These are phyloP conservation scores for Mythimna loreyi DNA, from an alignment of 2,888 invertebrate genomes.

Conservation along the genomic window DNA sequence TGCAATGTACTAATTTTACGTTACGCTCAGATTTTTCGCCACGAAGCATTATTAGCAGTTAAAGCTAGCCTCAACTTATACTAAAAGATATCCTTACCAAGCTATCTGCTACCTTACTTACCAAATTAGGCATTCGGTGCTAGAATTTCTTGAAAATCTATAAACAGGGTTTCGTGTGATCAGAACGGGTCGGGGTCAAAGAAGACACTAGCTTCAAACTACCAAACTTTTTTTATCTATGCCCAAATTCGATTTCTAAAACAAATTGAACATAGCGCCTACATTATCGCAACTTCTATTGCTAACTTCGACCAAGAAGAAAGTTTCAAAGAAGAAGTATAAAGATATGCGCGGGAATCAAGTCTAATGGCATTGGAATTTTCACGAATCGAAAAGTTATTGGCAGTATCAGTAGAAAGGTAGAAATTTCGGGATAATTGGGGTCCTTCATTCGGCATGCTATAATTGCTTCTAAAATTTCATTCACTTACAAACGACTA, in stretches of 20 bases:
- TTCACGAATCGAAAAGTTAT: slow-evolving; percentile 88
- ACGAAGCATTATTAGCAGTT: slow-evolving; percentile 51
- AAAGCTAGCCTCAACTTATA: slow-evolving; percentile 64
- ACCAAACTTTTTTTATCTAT: slow-evolving; percentile 84
- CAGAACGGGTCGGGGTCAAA: slow-evolving; percentile 81
- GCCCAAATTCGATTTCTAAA: slow-evolving; percentile 87
- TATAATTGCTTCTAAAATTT: slow-evolving; percentile 77
- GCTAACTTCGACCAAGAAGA: slow-evolving; percentile 88
- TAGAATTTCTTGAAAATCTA: slow-evolving; percentile 75
- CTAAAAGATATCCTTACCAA: slow-evolving; percentile 63
- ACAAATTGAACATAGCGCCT: slow-evolving; percentile 88
- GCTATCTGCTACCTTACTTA: slow-evolving; percentile 72
- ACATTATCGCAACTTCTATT: slow-evolving; percentile 89
- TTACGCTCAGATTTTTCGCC: slow-evolving; percentile 41
- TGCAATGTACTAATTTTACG: slow-evolving; percentile 37
- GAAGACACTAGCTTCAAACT: slow-evolving; percentile 89
- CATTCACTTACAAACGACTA: slow-evolving; percentile 80
- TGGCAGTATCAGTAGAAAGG: slow-evolving; percentile 75
- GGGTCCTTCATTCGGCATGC: slow-evolving; percentile 84
- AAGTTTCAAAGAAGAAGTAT: slow-evolving; percentile 86
- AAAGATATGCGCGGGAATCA: slow-evolving; percentile 87
- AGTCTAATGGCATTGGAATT: slow-evolving; percentile 87
- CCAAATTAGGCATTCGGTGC: slow-evolving; percentile 74
- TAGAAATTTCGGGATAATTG: slow-evolving; percentile 76
- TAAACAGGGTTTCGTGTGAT: slow-evolving; percentile 78